phyloP scores from a whole-genome alignment of 2,888 invertebrate genomes.

The Monochamus alternatus region DNA sequence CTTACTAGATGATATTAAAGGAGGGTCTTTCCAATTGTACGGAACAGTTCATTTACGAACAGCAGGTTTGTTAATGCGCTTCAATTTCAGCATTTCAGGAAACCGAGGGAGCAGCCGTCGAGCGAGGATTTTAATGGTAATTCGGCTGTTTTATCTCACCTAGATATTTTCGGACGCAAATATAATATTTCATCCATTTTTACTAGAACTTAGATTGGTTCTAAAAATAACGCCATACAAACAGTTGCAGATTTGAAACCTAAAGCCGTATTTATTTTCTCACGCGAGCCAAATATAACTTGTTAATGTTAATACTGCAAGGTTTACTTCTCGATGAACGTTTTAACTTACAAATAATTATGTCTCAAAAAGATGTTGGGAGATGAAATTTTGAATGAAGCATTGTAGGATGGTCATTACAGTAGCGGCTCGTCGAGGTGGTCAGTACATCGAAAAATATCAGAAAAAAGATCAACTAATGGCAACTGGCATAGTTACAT shows the following conservation, averaged over 20 bases:
- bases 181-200: constrained; percentile 8
- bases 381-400: neutral
- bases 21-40: constrained; percentile 11
- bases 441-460: too few species aligned
- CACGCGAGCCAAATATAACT: neutral
- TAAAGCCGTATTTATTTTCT: neutral
- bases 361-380: constrained; percentile 6
- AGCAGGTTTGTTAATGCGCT: constrained; percentile 24
- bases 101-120: constrained; percentile 17
- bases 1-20: constrained; percentile 15
- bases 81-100: constrained; percentile 38
- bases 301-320: neutral
- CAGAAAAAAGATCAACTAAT: neutral
- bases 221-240: neutral
- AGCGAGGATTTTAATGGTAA: constrained; percentile 26
- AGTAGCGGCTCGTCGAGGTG: too few species aligned
- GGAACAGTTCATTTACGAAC: constrained; percentile 27
- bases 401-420: too few species aligned
- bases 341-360: constrained; percentile 10
- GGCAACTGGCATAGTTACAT: too few species aligned
- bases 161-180: constrained; percentile 27
- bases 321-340: neutral
- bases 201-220: neutral
- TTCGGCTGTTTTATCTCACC: constrained; percentile 10
- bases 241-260: neutral